These are phyloP conservation scores for Chaenogobius annularis DNA, from an alignment of 2,113 vertebrate species.

Conservation along the genomic window DNA sequence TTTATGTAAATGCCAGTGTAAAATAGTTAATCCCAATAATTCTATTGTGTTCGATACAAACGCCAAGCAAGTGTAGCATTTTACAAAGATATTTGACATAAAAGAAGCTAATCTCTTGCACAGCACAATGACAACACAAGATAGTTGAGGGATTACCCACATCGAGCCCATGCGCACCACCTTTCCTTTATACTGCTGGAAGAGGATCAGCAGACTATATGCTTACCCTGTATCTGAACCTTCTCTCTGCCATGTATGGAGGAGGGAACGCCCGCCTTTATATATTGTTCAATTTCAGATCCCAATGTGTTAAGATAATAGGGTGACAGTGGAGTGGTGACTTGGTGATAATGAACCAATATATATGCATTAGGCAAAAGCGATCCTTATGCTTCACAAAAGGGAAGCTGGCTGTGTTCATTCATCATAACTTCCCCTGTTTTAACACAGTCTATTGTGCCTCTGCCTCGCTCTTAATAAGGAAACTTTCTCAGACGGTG, in stretches of 20 bases:
- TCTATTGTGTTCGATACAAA: background rate
- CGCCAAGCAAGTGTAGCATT: background rate
- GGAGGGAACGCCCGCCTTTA: slow-evolving; percentile 38
- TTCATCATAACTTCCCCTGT: slow-evolving; percentile 37
- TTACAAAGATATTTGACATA: background rate
- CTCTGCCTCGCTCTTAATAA: slow-evolving; percentile 35
- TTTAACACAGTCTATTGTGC: slow-evolving; percentile 11
- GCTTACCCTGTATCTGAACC: slow-evolving; percentile 24
- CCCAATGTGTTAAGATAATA: slow-evolving; percentile 64
- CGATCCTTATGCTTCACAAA: slow-evolving; percentile 53
- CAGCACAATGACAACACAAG: background rate
- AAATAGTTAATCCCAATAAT: background rate
- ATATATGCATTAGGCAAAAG: slow-evolving; percentile 74
- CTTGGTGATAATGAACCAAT: slow-evolving; percentile 74
- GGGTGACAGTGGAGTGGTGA: slow-evolving; percentile 64
- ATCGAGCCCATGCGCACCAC: too few species aligned
- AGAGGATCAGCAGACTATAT: slow-evolving; percentile 38
- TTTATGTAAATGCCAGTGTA: too few species aligned
- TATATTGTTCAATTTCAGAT: slow-evolving; percentile 63
- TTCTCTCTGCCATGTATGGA: background rate
- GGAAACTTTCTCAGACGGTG: slow-evolving; percentile 17
- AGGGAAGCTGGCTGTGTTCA: slow-evolving; percentile 38
- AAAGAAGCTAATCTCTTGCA: background rate
- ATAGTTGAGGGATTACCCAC: background rate
- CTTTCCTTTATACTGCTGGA: slow-evolving; percentile 13